phyloP scores from a whole-genome alignment of 1,140 invertebrate genomes.

The Drosophila nasuta region DNA sequence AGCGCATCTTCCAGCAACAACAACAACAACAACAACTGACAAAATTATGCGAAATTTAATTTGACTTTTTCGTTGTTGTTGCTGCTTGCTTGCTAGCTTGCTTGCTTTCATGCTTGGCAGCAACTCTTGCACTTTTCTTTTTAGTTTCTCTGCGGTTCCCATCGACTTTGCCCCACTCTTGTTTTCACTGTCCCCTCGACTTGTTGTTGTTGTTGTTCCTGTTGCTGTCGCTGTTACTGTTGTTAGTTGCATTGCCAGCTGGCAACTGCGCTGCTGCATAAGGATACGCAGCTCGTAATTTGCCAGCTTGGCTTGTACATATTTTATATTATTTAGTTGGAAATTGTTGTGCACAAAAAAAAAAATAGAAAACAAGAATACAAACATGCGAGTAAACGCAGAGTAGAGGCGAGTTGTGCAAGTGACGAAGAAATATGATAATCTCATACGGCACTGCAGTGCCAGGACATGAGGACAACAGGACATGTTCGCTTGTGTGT shows the following conservation, averaged over 20 bases:
- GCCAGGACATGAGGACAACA: constrained; percentile 3
- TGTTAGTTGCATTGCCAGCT: constrained; percentile 45
- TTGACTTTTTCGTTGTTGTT: constrained; percentile 70
- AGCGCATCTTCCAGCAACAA: constrained; percentile 42
- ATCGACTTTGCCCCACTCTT: not conserved
- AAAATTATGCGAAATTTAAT: constrained; percentile 83
- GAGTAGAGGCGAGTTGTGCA: constrained; percentile 23
- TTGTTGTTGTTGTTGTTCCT: not conserved
- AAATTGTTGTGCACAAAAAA: constrained; percentile 35
- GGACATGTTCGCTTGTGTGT: too few species aligned
- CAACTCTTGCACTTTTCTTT: constrained; percentile 74
- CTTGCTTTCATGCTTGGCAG: constrained; percentile 45
- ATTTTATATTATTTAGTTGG: constrained; percentile 80
- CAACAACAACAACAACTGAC: constrained; percentile 41
- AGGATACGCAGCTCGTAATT: constrained; percentile 69
- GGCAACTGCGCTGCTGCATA: constrained; percentile 50
- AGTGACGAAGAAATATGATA: constrained; percentile 70
- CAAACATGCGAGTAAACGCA: not conserved
- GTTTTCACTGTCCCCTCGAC: not conserved
- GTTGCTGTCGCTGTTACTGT: constrained; percentile 20
- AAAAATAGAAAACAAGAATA: not conserved
- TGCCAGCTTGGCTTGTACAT: constrained; percentile 77
- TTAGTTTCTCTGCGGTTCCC: constrained; percentile 56
- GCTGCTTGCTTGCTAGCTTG: constrained; percentile 27
- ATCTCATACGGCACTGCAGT: constrained; percentile 71